Conservation (phyloP, 2,888 invertebrate species). For the Scaptodrosophila latifasciaeformis region DNA sequence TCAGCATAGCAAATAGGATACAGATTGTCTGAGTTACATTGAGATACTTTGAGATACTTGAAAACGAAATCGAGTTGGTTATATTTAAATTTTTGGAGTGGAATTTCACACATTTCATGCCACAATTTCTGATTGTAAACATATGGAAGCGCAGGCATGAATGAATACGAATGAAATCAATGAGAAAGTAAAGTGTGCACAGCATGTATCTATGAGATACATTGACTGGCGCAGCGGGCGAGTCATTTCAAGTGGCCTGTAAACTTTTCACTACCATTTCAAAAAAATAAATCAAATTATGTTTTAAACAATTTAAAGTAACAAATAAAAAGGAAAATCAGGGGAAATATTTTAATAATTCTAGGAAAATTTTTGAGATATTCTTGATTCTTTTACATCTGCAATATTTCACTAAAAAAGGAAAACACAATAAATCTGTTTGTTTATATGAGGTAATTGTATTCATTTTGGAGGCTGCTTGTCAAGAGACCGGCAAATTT, state of each 20-base stretch:
- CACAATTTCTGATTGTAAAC: conserved; percentile 25
- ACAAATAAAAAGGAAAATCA: too few relatives aligned
- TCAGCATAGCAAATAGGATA: conserved; percentile 8
- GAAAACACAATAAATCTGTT: conserved; percentile 22
- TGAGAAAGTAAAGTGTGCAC: too few relatives aligned
- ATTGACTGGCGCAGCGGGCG: not conserved
- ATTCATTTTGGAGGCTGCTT: not conserved
- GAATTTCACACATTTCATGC: conserved; percentile 21
- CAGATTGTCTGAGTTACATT: conserved; percentile 3
- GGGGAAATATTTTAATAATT: too few relatives aligned
- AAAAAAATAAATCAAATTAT: conserved; percentile 32
- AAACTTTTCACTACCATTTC: conserved; percentile 25
- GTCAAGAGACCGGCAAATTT: too few relatives aligned
- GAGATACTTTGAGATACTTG: not conserved
- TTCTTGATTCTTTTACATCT: conserved; percentile 24
- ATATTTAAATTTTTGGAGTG: not conserved
- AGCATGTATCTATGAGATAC: conserved; percentile 8
- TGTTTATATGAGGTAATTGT: conserved; percentile 18
- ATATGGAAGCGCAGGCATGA: conserved; percentile 7
- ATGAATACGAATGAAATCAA: not conserved
- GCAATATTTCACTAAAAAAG: conserved; percentile 14
- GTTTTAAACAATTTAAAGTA: conserved; percentile 9
- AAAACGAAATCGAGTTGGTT: not conserved
- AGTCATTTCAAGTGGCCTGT: not conserved
- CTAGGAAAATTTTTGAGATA: not conserved